Evolutionary conservation across 37 sponge, comb jelly and placozoan genomes (phyloP), one percentile per base, ranked within the genome.

Genomic region (Axinella damicornis): DNA sequence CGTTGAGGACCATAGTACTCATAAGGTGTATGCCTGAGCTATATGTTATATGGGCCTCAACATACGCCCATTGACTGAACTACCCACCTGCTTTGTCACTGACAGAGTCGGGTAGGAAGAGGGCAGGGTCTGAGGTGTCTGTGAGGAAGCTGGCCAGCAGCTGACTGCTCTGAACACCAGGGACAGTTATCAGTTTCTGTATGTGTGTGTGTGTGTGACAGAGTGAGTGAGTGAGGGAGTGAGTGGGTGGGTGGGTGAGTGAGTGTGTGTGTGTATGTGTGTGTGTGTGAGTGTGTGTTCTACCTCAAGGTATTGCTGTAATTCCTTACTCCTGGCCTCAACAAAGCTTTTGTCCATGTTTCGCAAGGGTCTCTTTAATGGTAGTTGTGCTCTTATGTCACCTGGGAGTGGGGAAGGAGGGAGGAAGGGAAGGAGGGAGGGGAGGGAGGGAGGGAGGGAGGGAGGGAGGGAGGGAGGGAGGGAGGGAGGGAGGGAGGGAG

Each of bases 301-400:
- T 19, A 25, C 71, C 38, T 74, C 57, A 31, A 91, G 81, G 60
- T 91, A 91, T 0, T 41, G 71, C 61, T 85, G 56, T 4, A 91
- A 77, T 28, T 91, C 86, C 35, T 55, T 37, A 16, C 53, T 25
- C 53, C 91, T 77, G n/a, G 24, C n/a, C 19, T 85, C 91, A 34
- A 91, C 81, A 61, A 91, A 91, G 5, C 56, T 31, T 52, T 76
- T 74, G 77, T 85, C 81, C 77, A 85, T 60, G 65, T 91, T 91
- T 1, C 86, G 38, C 32, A 91, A 65, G 19, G 91, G 46, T 30
- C 70, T 80, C 81, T 81, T 79, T 17, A 86, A 80, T 24, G 91
- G 91, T 0, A 91, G 86, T 17, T 68, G 35, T 5, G 36, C 57
- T 12, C 63, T 32, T 9, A 85, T 62, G 36, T 60, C 77, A 61